These are phyloP conservation scores for Bovichtus variegatus DNA, from an alignment of 2,797 vertebrate genomes.

Conservation along the genomic window DNA sequence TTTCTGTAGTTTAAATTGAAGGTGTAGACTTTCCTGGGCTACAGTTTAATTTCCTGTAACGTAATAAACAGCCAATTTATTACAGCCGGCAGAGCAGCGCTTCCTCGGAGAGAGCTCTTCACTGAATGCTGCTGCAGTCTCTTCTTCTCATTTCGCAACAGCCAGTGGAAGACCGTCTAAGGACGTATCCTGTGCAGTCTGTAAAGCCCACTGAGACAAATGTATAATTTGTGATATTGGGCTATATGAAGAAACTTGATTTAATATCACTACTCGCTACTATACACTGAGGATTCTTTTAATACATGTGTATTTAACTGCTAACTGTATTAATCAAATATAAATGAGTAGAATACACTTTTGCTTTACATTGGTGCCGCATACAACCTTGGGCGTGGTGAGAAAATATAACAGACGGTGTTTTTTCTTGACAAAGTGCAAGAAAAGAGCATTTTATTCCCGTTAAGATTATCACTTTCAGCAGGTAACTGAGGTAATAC, in stretches of 20 bases:
- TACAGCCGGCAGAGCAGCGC: slow-evolving; percentile 72
- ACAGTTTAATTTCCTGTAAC: slow-evolving; percentile 84
- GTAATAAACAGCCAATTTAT: slow-evolving; percentile 84
- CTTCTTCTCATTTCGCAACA: slow-evolving; percentile 65
- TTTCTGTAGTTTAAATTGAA: slow-evolving; percentile 76
- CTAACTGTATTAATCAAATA: slow-evolving; percentile 55
- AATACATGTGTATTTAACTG: slow-evolving; percentile 58
- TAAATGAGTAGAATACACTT: slow-evolving; percentile 22
- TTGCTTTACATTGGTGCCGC: slow-evolving; percentile 8
- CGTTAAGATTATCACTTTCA: slow-evolving; percentile 21
- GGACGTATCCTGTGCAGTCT: too few relatives aligned
- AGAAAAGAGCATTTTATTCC: slow-evolving; percentile 23
- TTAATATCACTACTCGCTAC: slow-evolving; percentile 50
- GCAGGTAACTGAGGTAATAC: slow-evolving; percentile 6
- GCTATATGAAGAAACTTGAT: too few relatives aligned
- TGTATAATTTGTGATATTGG: too few relatives aligned
- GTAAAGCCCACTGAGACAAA: too few relatives aligned
- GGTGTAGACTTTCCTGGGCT: slow-evolving; percentile 69
- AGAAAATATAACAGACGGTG: neutral
- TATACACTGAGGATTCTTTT: slow-evolving; percentile 46
- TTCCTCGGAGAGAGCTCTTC: slow-evolving; percentile 66
- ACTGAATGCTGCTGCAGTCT: slow-evolving; percentile 52
- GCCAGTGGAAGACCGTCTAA: slow-evolving; percentile 42
- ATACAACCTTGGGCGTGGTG: neutral
- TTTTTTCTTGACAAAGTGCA: neutral